Base-by-base conservation (phyloP, 2,797 vertebrate species). In the Miichthys miiuy region DNA sequence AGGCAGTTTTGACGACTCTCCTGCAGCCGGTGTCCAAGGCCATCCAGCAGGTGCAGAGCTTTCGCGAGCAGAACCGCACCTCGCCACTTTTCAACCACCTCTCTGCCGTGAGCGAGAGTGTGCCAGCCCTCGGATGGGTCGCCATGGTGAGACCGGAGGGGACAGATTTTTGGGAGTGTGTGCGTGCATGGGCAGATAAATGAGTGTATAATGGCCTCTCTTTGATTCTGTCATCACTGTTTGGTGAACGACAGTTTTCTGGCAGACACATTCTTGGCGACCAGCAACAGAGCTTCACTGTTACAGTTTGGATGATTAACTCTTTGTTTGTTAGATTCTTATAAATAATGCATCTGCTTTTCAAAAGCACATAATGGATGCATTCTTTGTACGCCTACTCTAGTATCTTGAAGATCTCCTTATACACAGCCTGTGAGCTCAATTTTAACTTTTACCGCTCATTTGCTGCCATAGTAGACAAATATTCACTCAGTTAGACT, bases 51-150 rank as follows among this genome's bases (percentile, higher is more conserved):
- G 97, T 98, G 70, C 96, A 98, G 95, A 75, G 81, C 0, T 98
- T 97, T 85, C 95, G 97, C 20, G 98, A 99, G 95, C 92, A 95
- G 92, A 97, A 97, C 82, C 96, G 98, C 74, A 94, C 93, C n/a
- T 99, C 97, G 65, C 93, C 93, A 14, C 67, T 94, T 2, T 99
- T 99, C 93, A 99, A 98, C 90, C 98, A 99, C 85, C 93, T 99
- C 13, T 99, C 98, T 0, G 96, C 98, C 5, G 94, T 99, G 87
- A 97, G 97, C 0, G 98, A 99, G 94, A 98, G 97, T 62, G 96
- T 98, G 82, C 96, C 97, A 2, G 98, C 96, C 67, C 92, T 99
- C 8, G 97, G 97, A 80, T 99, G 98, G 98, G 93, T 99, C 23
- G 95, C 97, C 80, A 91, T 99, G 96, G 98, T 99, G 85, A 97